A percentile compares a stretch with the other conserved stretches of the same genome.
phyloP scores from a whole-genome alignment of 1,140 invertebrate species.

The Rhyacophila brunnea region DNA sequence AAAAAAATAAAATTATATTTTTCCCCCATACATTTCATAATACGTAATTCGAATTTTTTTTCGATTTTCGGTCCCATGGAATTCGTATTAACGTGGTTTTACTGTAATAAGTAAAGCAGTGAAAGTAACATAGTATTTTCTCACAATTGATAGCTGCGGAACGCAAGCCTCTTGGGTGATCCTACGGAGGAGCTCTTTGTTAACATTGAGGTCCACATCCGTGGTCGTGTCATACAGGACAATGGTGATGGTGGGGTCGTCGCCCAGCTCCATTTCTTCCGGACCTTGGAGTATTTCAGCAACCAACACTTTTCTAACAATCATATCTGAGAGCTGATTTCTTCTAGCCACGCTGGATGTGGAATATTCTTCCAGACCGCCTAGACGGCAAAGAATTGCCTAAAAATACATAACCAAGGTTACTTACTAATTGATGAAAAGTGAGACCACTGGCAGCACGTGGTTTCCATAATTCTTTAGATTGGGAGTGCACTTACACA shows the following conservation, averaged over 20 bases:
- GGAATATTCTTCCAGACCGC: slow-evolving; percentile 56
- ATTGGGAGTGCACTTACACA: no score
- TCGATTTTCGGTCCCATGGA: no score
- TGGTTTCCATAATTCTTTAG: no score
- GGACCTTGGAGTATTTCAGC: slow-evolving; percentile 25
- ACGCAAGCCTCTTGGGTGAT: slow-evolving; percentile 17
- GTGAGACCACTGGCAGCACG: no score
- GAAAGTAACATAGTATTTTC: slow-evolving; percentile 1
- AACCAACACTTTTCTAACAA: slow-evolving; percentile 24
- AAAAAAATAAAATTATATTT: no score
- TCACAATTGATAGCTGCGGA: slow-evolving; percentile 21
- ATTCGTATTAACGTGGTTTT: no score
- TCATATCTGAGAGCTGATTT: slow-evolving; percentile 6
- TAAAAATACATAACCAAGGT: slow-evolving; percentile 40
- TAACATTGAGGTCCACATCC: slow-evolving; percentile 55
- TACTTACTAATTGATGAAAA: no score
- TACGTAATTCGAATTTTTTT: no score
- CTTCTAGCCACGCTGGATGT: not conserved
- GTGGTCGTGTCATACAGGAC: slow-evolving; percentile 57
- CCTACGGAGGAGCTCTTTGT: slow-evolving; percentile 46
- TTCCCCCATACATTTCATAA: no score
- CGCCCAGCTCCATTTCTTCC: slow-evolving; percentile 9
- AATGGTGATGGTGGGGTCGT: slow-evolving; percentile 54
- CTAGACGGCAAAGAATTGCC: slow-evolving; percentile 60
- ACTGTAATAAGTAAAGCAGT: no score